These are phyloP conservation scores for Coleophora deauratella DNA, from an alignment of 2,888 invertebrate species.

Conservation along the genomic window DNA sequence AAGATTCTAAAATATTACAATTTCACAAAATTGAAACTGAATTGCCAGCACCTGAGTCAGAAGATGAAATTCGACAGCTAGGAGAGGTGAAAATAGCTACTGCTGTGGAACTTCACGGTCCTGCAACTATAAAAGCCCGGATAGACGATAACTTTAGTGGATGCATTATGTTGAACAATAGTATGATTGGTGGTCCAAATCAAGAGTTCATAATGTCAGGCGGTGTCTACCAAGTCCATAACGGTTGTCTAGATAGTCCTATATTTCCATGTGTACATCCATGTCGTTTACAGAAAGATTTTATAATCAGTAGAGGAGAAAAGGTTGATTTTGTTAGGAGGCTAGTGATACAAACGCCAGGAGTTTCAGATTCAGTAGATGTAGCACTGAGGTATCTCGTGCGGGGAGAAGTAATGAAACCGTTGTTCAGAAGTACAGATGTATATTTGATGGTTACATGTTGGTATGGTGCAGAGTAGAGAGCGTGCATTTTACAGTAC, in stretches of 20 bases:
- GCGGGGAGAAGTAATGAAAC: no score
- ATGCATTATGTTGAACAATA: constrained; percentile 3
- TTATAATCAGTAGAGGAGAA: not conserved
- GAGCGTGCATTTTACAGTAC: no score
- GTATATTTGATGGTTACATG: no score
- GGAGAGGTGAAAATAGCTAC: not conserved
- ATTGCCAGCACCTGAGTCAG: constrained; percentile 4
- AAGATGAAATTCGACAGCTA: not conserved
- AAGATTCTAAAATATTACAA: constrained; percentile 8
- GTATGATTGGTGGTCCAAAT: constrained; percentile 6
- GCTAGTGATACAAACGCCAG: not conserved
- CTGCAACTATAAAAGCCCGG: constrained; percentile 3
- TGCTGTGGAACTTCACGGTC: constrained; percentile 2
- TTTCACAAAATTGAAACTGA: constrained; percentile 6
- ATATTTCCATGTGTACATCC: constrained; percentile 2
- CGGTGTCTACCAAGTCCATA: constrained; percentile 5
- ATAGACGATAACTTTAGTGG: not conserved
- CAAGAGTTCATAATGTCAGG: constrained; percentile 8
- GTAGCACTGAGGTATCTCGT: no score
- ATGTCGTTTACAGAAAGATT: not conserved
- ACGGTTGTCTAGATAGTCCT: constrained; percentile 6
- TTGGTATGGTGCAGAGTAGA: no score
- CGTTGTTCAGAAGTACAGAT: no score
- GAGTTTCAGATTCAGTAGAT: not conserved
- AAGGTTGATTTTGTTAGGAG: constrained; percentile 1